Evolutionary conservation across 2,888 invertebrate genomes (phyloP).

Genomic region (Nomada ferruginata): DNA sequence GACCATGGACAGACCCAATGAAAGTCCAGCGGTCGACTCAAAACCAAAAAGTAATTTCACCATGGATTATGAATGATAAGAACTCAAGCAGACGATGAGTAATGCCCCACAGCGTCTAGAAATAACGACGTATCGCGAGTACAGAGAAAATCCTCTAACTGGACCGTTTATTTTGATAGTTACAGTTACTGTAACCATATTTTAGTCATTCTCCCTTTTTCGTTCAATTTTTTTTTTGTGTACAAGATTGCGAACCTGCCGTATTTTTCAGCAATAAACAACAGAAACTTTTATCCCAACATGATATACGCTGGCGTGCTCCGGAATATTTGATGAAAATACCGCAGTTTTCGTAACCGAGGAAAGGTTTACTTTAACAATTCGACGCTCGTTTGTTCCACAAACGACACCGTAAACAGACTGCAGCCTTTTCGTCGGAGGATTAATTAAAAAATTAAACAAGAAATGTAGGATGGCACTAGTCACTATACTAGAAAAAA

Average conservation of each 20-base stretch:
- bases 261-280: constrained; percentile 62
- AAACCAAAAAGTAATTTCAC: background rate
- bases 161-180: too few relatives aligned
- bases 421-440: too few relatives aligned
- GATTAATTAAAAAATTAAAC: too few relatives aligned
- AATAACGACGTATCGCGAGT: constrained; percentile 42
- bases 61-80: background rate
- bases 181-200: constrained; percentile 48
- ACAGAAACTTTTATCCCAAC: constrained; percentile 58
- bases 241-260: constrained; percentile 19
- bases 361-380: constrained; percentile 10
- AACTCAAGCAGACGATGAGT: constrained; percentile 8
- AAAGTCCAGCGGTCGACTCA: background rate
- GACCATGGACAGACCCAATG: too few relatives aligned
- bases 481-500: too few relatives aligned
- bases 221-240: background rate
- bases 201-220: constrained; percentile 49
- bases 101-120: constrained; percentile 6
- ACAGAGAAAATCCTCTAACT: constrained; percentile 50
- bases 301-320: constrained; percentile 45
- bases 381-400: background rate
- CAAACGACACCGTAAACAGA: background rate
- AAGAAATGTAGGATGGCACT: too few relatives aligned
- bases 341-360: constrained; percentile 14
- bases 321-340: constrained; percentile 62